Percentiles rank a stretch among this genome's conserved stretches.
phyloP scores from a whole-genome alignment of 2,797 vertebrate species.

The Callimico goeldii region DNA sequence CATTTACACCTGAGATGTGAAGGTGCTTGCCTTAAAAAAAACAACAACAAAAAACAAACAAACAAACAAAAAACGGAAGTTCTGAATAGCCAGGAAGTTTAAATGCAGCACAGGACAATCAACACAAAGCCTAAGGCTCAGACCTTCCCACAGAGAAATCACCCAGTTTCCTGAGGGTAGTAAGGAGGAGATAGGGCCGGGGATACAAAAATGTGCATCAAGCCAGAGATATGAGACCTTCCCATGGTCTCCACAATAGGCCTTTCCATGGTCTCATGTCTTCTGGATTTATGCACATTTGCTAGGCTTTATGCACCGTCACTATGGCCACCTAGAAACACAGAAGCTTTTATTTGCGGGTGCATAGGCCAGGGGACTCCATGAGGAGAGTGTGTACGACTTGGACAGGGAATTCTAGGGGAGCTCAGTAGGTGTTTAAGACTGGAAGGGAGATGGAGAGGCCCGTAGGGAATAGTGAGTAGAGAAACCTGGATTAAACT shows the following conservation, averaged over 20 bases:
- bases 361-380: rapidly evolving
- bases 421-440: neutral
- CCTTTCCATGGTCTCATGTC: too few species aligned
- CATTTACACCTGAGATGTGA: slow-evolving; percentile 56
- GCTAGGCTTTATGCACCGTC: neutral
- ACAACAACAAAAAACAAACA: neutral
- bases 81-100: neutral
- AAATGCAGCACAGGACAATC: neutral
- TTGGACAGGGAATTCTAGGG: neutral
- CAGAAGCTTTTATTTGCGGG: neutral
- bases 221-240: neutral
- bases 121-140: neutral
- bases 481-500: neutral
- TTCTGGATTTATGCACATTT: neutral
- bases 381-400: neutral
- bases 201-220: neutral
- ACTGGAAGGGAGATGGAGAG: neutral
- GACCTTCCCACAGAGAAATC: neutral
- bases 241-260: too few species aligned
- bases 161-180: neutral
- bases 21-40: neutral
- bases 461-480: neutral
- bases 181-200: neutral
- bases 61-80: neutral
- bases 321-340: neutral